Conservation (phyloP, 2,888 invertebrate species). For the Octodonta nipae region DNA sequence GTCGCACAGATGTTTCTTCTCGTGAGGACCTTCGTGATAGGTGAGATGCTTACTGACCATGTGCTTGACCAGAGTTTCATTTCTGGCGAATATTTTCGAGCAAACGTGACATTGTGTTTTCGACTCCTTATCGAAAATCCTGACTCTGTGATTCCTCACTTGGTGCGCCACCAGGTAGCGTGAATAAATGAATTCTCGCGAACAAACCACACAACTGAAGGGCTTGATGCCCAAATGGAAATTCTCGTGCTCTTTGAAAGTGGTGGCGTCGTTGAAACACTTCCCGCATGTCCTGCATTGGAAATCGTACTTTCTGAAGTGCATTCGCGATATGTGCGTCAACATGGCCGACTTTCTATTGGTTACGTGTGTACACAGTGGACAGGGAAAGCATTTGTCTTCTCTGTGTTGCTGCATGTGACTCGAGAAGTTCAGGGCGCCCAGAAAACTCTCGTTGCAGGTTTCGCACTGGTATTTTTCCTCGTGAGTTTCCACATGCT, state of each 20-base stretch:
- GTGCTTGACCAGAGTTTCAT: constrained; percentile 36
- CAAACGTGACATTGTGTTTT: constrained; percentile 29
- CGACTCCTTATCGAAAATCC: constrained; percentile 33
- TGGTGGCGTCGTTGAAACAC: constrained; percentile 35
- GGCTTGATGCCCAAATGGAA: constrained; percentile 32
- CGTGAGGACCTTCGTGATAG: constrained; percentile 18
- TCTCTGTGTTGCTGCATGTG: constrained; percentile 26
- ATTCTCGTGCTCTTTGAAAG: constrained; percentile 34
- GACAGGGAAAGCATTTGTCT: constrained; percentile 22
- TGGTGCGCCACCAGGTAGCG: constrained; percentile 24
- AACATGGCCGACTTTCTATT: constrained; percentile 20
- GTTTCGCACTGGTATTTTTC: constrained; percentile 27
- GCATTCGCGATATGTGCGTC: constrained; percentile 19
- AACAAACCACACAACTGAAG: constrained; percentile 36
- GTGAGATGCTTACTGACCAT: constrained; percentile 26
- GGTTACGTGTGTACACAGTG: constrained; percentile 19
- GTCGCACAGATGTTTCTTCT: constrained; percentile 27
- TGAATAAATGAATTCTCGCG: constrained; percentile 30
- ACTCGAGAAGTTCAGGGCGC: constrained; percentile 23
- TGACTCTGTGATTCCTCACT: constrained; percentile 24
- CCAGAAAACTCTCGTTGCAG: constrained; percentile 20
- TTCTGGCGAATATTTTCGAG: constrained; percentile 23
- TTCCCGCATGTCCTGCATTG: constrained; percentile 39
- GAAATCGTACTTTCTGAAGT: constrained; percentile 29
- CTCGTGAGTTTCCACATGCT: constrained; percentile 22